Evolutionary conservation across 2,888 invertebrate genomes (phyloP).

Genomic region (Epinotia ramella): DNA sequence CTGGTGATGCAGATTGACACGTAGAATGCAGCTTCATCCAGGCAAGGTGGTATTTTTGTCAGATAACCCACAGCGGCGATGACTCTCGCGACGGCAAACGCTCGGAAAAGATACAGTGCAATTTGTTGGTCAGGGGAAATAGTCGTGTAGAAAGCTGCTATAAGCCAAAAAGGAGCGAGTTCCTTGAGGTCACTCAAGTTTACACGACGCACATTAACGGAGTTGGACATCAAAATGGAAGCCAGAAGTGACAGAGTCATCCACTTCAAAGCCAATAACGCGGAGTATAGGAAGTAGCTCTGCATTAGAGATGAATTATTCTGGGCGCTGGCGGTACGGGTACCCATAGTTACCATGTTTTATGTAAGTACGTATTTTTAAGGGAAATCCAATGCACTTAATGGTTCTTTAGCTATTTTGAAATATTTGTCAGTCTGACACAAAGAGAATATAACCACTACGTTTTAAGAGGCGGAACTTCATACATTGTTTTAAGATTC

Average conservation of each 20-base stretch:
- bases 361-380: neutral
- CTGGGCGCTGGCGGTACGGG: neutral
- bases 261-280: conserved; percentile 63
- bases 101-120: conserved; percentile 41
- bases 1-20: conserved; percentile 21
- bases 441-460: no score
- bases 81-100: conserved; percentile 10
- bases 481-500: no score
- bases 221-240: conserved; percentile 62
- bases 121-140: conserved; percentile 54
- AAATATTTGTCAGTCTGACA: neutral
- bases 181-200: conserved; percentile 69
- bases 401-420: conserved; percentile 5
- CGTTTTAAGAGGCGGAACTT: no score
- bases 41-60: neutral
- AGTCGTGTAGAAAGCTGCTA: conserved; percentile 61
- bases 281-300: conserved; percentile 66
- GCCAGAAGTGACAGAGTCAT: conserved; percentile 62
- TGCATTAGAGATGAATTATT: conserved; percentile 45
- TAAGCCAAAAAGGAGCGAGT: conserved; percentile 67
- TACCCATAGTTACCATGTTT: neutral
- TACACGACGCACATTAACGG: conserved; percentile 60
- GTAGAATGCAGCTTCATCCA: conserved; percentile 13
- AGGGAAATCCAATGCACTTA: neutral
- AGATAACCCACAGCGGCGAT: conserved; percentile 15